phyloP scores from a whole-genome alignment of 2,113 vertebrate species.

The Empidonax alnorum region DNA sequence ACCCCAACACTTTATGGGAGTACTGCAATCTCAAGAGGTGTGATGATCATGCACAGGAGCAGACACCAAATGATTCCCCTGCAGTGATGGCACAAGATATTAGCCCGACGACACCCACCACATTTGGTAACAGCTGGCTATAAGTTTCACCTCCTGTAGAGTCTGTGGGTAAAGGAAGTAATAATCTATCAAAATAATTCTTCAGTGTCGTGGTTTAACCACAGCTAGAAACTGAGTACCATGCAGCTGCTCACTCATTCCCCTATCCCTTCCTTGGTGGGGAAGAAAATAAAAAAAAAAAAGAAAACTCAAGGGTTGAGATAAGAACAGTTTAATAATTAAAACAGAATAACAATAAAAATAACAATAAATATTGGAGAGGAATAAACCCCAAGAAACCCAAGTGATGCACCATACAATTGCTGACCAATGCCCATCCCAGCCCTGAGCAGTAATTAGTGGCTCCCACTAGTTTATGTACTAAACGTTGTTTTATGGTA shows the following conservation, averaged over 20 bases:
- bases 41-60: neutral
- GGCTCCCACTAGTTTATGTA: neutral
- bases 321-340: neutral
- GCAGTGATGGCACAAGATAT: accelerated
- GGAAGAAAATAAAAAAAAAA: neutral
- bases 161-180: neutral
- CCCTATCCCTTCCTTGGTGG: neutral
- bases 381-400: neutral
- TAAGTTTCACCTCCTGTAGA: neutral
- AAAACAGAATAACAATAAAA: neutral
- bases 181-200: neutral
- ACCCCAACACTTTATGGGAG: constrained; percentile 86
- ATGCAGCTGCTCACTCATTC: neutral
- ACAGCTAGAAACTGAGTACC: neutral
- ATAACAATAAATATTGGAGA: neutral
- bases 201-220: neutral
- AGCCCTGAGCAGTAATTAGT: neutral
- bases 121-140: constrained; percentile 43
- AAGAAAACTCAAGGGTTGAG: neutral
- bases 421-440: neutral
- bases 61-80: accelerated
- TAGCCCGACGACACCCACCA: neutral
- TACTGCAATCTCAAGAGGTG: constrained; percentile 87
- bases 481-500: neutral
- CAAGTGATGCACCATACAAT: neutral